phyloP scores from a whole-genome alignment of 2,113 vertebrate genomes.

The Corythaixoides concolor region DNA sequence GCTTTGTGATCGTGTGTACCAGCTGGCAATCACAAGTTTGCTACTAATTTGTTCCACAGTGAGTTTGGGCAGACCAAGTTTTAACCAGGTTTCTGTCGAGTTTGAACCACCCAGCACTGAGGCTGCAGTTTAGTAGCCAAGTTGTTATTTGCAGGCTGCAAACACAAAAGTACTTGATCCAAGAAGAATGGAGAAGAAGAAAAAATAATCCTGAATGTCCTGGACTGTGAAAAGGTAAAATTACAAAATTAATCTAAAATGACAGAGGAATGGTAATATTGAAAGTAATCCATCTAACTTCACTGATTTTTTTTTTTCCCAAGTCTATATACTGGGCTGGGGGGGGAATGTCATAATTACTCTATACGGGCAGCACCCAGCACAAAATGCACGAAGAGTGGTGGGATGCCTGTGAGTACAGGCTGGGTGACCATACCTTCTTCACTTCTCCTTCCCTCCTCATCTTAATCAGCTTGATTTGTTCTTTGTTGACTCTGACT shows the following conservation, averaged over 20 bases:
- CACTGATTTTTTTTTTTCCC: neutral
- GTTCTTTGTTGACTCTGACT: neutral
- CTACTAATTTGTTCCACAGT: neutral
- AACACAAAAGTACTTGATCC: neutral
- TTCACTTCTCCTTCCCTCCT: neutral
- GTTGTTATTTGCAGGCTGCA: neutral
- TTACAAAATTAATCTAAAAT: too few species aligned
- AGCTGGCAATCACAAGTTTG: too few species aligned
- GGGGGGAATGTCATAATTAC: rapidly evolving
- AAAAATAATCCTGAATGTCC: neutral
- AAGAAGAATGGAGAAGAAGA: neutral
- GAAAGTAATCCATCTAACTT: rapidly evolving
- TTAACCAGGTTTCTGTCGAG: neutral
- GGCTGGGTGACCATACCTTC: neutral
- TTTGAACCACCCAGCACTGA: rapidly evolving
- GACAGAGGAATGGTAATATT: too few species aligned
- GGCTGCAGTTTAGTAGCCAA: neutral
- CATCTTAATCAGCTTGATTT: neutral
- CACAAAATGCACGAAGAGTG: neutral
- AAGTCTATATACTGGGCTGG: rapidly evolving
- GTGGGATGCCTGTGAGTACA: neutral
- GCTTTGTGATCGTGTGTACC: neutral
- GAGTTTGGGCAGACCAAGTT: neutral
- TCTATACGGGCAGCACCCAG: neutral
- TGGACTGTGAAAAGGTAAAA: neutral